These are phyloP conservation scores for Wiebesia pumilae DNA, from an alignment of 1,140 invertebrate species.

Conservation along the genomic window DNA sequence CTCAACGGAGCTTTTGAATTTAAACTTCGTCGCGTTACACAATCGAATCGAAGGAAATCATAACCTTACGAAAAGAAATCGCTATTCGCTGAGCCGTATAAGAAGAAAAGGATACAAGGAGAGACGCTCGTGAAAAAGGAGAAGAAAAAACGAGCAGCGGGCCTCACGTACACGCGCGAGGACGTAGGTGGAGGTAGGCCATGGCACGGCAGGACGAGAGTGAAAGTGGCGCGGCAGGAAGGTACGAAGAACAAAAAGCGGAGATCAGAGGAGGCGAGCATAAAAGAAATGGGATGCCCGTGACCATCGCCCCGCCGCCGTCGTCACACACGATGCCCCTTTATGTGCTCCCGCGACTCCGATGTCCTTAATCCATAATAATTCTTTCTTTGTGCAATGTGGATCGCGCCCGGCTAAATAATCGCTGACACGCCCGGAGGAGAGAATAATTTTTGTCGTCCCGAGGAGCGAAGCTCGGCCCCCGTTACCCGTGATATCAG, in stretches of 20 bases:
- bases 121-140: slow-evolving; percentile 13
- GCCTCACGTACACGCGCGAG: slow-evolving; percentile 28
- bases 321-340: neutral
- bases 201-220: slow-evolving; percentile 57
- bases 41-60: slow-evolving; percentile 23
- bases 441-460: neutral
- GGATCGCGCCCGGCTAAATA: slow-evolving; percentile 13
- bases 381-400: slow-evolving; percentile 21
- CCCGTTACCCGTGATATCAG: neutral
- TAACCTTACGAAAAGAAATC: slow-evolving; percentile 26
- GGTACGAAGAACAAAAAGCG: slow-evolving; percentile 24
- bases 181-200: slow-evolving; percentile 60
- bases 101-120: slow-evolving; percentile 18
- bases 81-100: neutral
- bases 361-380: slow-evolving; percentile 44
- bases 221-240: slow-evolving; percentile 53
- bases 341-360: slow-evolving; percentile 23
- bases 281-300: slow-evolving; percentile 49
- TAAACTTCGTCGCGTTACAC: neutral
- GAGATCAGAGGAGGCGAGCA: slow-evolving; percentile 57
- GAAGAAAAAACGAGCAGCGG: neutral
- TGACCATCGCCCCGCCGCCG: neutral
- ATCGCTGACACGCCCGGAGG: neutral
- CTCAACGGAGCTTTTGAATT: neutral
- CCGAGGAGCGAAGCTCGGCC: neutral